Evolutionary conservation across 2,797 vertebrate species (phyloP).

Genomic region (Decapterus maruadsi): DNA sequence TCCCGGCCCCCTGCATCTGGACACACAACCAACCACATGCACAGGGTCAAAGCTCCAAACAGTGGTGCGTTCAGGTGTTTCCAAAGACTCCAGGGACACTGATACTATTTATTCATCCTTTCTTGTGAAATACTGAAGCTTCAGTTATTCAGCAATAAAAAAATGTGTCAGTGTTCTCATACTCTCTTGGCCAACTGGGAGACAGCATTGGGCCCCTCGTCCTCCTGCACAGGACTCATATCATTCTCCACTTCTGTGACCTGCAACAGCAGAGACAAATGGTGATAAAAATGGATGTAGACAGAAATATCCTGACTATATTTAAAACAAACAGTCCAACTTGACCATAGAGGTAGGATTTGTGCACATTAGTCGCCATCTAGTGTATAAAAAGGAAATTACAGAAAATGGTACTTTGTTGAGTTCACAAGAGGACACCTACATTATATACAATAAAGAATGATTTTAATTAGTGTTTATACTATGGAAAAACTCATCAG

Average conservation of each 20-base stretch:
- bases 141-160: neutral
- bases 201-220: constrained; percentile 87
- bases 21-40: constrained; percentile 39
- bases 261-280: constrained; percentile 63
- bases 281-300: neutral
- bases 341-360: neutral
- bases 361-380: constrained; percentile 38
- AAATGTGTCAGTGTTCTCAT: constrained; percentile 32
- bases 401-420: constrained; percentile 17
- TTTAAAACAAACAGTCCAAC: neutral
- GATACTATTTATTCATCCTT: neutral
- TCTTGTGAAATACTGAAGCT: neutral
- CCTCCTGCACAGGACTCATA: constrained; percentile 79
- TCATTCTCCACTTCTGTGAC: constrained; percentile 78
- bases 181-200: constrained; percentile 92
- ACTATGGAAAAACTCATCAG: too few species aligned
- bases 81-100: constrained; percentile 1
- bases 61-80: constrained; percentile 4
- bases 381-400: constrained; percentile 36
- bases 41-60: constrained; percentile 55
- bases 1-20: constrained; percentile 93
- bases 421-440: neutral
- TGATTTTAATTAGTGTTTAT: too few species aligned
- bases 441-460: too few species aligned
- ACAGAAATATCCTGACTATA: neutral